Base-by-base conservation (phyloP, 2,888 invertebrate species). In the Drymonia ruficornis region DNA sequence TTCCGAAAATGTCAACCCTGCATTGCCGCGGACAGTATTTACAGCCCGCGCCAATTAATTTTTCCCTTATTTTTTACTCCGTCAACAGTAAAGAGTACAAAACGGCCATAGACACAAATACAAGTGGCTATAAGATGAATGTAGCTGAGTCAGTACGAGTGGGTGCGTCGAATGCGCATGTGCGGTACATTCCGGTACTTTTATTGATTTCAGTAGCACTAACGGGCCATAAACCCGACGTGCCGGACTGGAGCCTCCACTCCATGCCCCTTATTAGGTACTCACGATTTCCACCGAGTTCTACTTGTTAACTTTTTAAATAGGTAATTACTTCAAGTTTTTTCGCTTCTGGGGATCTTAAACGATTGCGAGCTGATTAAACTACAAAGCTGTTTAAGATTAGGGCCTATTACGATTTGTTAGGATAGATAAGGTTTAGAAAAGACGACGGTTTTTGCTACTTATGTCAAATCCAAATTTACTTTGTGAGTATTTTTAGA, bases 121-220 rank as follows among this genome's bases (percentile, higher is more conserved):
- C 89, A 91, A 92, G 90, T 90, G 91, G 86, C 90, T 88, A 91
- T 92, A 91, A 92, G 91, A 87, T 81, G 84, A 90, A 89, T 89
- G 89, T 91, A 89, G 91, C 91, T 90, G 90, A 91, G 80, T 92
- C 91, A 89, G 89, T 88, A 71, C 81, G 78, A 76, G 72, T 78
- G 75, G 76, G 76, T 70, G 76, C 74, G 72, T 78, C 74, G 70
- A 83, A 68, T 83, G 92, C 93, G 93, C 93, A 93, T 93, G 93
- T 86, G 92, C 93, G 85, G 91, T 90, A 90, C 91, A 92, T 93
- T 93, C 92, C 84, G 87, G 90, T 85, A 93, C 94, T 94, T 94
- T 94, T 94, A 94, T 94, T 94, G 94, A 94, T 94, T 94, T 94
- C 94, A 94, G 94, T 94, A 94, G 94, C 94, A 93, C 93, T 94